A percentile compares a stretch with the other conserved stretches of the same genome.
Conservation (phyloP, 2,888 invertebrate species). For the Eudemis profundana region DNA sequence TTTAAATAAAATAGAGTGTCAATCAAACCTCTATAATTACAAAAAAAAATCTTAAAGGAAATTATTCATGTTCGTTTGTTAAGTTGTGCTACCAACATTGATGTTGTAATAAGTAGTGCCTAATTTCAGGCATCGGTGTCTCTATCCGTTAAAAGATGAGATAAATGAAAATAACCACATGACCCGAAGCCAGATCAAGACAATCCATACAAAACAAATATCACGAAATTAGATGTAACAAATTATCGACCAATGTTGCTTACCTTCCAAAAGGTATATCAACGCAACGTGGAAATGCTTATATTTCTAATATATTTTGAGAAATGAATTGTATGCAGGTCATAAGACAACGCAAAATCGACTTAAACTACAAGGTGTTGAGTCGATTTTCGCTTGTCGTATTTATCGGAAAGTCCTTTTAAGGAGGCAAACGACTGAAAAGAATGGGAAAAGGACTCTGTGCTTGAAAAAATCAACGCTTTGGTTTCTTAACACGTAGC, state of each 20-base stretch:
- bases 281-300: conserved; percentile 3
- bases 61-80: too few relatives aligned
- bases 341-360: conserved; percentile 10
- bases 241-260: conserved; percentile 20
- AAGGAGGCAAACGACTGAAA: conserved; percentile 40
- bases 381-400: conserved; percentile 8
- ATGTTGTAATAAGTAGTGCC: too few relatives aligned
- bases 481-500: conserved; percentile 32
- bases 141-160: too few relatives aligned
- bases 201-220: conserved; percentile 5
- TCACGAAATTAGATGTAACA: conserved; percentile 12
- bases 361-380: not conserved
- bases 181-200: not conserved
- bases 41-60: too few relatives aligned
- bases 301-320: conserved; percentile 9
- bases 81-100: too few relatives aligned
- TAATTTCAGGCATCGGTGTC: too few relatives aligned
- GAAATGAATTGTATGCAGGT: conserved; percentile 19
- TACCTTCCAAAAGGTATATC: conserved; percentile 24
- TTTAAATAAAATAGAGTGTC: too few relatives aligned
- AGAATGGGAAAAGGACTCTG: conserved; percentile 23
- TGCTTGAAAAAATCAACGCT: conserved; percentile 26
- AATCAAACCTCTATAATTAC: too few relatives aligned
- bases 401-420: conserved; percentile 30
- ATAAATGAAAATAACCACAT: not conserved